Conservation (phyloP, 2,113 vertebrate species). For the Corydoras maculifer region DNA sequence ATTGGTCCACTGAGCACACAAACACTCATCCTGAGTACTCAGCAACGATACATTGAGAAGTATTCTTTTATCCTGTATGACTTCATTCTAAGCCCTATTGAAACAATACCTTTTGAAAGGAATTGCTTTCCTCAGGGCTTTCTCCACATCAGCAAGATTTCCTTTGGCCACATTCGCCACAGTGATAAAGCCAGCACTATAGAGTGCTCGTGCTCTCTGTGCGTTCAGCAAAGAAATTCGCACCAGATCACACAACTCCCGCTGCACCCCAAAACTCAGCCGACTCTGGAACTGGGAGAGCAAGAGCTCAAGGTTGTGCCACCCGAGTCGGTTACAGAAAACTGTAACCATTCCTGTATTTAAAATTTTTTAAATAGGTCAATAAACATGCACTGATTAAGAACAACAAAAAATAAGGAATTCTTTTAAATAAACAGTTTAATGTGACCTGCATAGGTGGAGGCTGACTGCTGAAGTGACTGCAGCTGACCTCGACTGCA, state of each 20-base stretch:
- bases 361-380: background rate
- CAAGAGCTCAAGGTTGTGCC: constrained; percentile 95
- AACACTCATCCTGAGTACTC: no score
- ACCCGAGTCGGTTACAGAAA: constrained; percentile 89
- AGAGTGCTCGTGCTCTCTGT: constrained; percentile 77
- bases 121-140: constrained; percentile 76
- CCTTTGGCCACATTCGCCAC: constrained; percentile 86
- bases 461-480: constrained; percentile 93
- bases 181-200: constrained; percentile 74
- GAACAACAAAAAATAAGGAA: no score
- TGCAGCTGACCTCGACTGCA: constrained; percentile 96
- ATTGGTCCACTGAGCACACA: no score
- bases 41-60: no score
- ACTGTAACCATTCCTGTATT: constrained; percentile 86
- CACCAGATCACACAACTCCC: constrained; percentile 91
- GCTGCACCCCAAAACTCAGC: constrained; percentile 87
- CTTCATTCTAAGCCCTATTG: no score
- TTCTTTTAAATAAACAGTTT: no score
- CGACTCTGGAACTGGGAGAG: constrained; percentile 93
- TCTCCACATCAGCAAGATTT: constrained; percentile 68
- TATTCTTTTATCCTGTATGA: no score
- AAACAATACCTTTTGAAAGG: constrained; percentile 88
- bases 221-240: constrained; percentile 86
- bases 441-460: constrained; percentile 81
- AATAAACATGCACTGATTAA: no score